These are phyloP conservation scores for Volucella bombylans DNA, from an alignment of 2,888 invertebrate genomes.

Conservation along the genomic window DNA sequence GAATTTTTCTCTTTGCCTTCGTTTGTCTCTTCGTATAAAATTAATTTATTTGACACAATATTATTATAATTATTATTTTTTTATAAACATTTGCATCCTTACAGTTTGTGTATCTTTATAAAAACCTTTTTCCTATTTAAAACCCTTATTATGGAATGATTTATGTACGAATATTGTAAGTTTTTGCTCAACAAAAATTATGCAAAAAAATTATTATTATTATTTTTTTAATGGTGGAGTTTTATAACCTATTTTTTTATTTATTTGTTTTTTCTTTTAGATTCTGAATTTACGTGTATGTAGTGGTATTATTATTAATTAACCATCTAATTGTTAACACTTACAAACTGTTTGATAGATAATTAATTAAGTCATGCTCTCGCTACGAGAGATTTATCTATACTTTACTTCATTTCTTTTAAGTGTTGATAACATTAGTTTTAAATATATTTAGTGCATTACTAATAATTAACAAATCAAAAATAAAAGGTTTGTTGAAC, in stretches of 20 bases:
- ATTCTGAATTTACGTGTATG: constrained; percentile 1
- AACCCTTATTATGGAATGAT: background rate
- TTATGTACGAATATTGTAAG: constrained; percentile 16
- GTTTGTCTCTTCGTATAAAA: constrained; percentile 62
- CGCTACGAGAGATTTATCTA: constrained; percentile 41
- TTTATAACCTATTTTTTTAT: constrained; percentile 2
- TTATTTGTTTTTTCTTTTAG: constrained; percentile 5
- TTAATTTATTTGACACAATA: constrained; percentile 60
- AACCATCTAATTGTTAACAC: constrained; percentile 60
- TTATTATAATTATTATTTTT: constrained; percentile 23
- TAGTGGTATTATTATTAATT: constrained; percentile 29
- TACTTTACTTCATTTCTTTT: constrained; percentile 14
- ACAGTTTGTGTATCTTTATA: constrained; percentile 38
- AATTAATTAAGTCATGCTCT: constrained; percentile 43
- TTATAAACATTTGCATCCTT: constrained; percentile 29
- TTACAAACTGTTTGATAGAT: constrained; percentile 56
- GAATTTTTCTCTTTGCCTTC: constrained; percentile 25
- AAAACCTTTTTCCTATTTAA: constrained; percentile 1
- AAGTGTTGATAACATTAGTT: constrained; percentile 52
- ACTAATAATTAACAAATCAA: constrained; percentile 30
- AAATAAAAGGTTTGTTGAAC: background rate
- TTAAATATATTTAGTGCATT: constrained; percentile 53
- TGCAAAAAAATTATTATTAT: constrained; percentile 2
- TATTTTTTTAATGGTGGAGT: constrained; percentile 35
- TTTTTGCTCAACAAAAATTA: constrained; percentile 13